These are phyloP conservation scores for Drosophila ananassae DNA, from an alignment of 1,140 invertebrate genomes.

Conservation along the genomic window DNA sequence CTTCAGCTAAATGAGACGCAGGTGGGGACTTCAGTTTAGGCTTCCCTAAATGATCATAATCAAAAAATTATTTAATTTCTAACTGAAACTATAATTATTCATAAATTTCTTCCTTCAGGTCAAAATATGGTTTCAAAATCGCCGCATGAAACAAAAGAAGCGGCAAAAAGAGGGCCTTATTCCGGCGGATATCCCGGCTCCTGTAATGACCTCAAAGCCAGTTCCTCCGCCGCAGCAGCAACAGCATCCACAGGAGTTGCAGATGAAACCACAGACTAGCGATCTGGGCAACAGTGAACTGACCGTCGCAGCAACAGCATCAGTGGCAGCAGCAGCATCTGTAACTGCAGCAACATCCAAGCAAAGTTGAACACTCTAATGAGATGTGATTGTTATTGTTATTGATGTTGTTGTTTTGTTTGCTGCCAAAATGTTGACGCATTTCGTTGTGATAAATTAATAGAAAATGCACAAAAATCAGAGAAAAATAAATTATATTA, in stretches of 20 bases:
- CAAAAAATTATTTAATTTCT: not conserved
- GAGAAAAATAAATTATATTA: conserved; percentile 21
- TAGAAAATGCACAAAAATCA: conserved; percentile 57
- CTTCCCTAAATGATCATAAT: not conserved
- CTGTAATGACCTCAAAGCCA: conserved; percentile 62
- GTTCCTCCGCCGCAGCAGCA: conserved; percentile 49
- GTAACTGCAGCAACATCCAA: conserved; percentile 47
- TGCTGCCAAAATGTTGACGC: conserved; percentile 73
- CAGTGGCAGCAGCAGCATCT: conserved; percentile 28
- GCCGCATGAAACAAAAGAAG: conserved; percentile 97
- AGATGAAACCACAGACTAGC: conserved; percentile 45
- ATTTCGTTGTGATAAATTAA: conserved; percentile 79
- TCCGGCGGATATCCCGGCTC: conserved; percentile 85
- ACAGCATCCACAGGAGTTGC: conserved; percentile 55
- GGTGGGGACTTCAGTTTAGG: conserved; percentile 80
- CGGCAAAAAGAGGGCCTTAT: conserved; percentile 95
- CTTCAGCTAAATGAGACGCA: conserved; percentile 99
- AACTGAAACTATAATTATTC: not conserved
- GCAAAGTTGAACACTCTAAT: conserved; percentile 62
- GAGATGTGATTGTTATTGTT: conserved; percentile 37
- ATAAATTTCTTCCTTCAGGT: conserved; percentile 85
- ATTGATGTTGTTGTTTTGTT: conserved; percentile 45
- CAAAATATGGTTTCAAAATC: conserved; percentile 96
- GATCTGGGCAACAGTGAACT: conserved; percentile 60
- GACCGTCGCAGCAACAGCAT: conserved; percentile 34